Evolutionary conservation across 2,113 vertebrate species (phyloP), one percentile per base, ranked within the genome.

Genomic region (Hippocampus mohnikei): DNA sequence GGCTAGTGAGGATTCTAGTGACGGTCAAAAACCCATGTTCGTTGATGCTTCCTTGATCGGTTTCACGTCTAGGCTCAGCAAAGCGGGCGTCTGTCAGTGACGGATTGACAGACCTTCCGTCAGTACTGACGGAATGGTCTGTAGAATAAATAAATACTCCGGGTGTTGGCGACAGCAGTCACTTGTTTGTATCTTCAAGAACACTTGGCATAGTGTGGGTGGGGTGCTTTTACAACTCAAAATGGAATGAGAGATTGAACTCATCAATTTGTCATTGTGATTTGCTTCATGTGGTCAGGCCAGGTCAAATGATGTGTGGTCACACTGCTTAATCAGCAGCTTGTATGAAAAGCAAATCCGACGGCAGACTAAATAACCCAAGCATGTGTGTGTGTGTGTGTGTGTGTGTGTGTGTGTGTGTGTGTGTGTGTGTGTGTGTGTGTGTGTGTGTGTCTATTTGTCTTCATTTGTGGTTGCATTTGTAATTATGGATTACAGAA

Each of bases 401-500:
- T 84, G 75, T 70, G 67, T 79, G 66, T 84, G 83, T 81, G 71
- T 27, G 27, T 63, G 64, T 67, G 44, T 67, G 41, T 56, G 70
- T 75, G 69, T 73, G 73, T 50, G 71, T 61, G 66, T 76, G 66
- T 80, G 46, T 77, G 65, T 77, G 2, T 66, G n/a, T n/a, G 1
- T 1, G 41, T 42, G 8, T 67, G 41, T 8, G 41, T 11, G 11
- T 11, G 41, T 42, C 27, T 27, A 27, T 27, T 27, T 27, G 27
- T 27, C 1, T 84, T 74, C 70, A 67, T 79, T 67, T 84, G 84
- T 80, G 71, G 64, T 75, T 78, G 79, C 85, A 74, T 88, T 85
- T 90, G 79, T 88, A 90, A 90, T 91, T 86, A 88, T 81, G 84
- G 84, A 88, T 89, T 81, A 83, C 70, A 87, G 75, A 83, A 88